Percentiles rank a stretch among this genome's conserved stretches.
Conservation (phyloP, 2,888 invertebrate genomes). For the Acrobasis suavella region DNA sequence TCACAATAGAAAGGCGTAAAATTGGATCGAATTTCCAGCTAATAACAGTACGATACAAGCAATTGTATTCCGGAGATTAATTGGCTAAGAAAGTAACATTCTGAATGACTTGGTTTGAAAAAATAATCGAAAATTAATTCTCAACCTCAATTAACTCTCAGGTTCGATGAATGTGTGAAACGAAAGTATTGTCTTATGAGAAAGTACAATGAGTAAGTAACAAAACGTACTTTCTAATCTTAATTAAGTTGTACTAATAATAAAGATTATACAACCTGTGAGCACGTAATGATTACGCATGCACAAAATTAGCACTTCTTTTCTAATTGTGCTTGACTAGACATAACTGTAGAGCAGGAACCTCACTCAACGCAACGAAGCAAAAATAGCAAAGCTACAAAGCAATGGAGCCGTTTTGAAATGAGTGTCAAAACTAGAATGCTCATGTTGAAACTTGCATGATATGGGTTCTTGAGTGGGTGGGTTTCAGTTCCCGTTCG, state of each 20-base stretch:
- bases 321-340: slow-evolving; percentile 22
- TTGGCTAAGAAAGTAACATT: slow-evolving; percentile 19
- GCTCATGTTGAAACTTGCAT: slow-evolving; percentile 51
- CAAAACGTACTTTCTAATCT: slow-evolving; percentile 28
- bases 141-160: slow-evolving; percentile 33
- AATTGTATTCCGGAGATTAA: slow-evolving; percentile 16
- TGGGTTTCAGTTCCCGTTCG: slow-evolving; percentile 1
- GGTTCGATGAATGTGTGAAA: slow-evolving; percentile 52
- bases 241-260: slow-evolving; percentile 4
- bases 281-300: slow-evolving; percentile 14
- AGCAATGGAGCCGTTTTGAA: background rate
- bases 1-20: slow-evolving; percentile 15
- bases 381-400: too few relatives aligned
- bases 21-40: slow-evolving; percentile 12
- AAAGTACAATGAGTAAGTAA: slow-evolving; percentile 46
- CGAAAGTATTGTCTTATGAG: slow-evolving; percentile 51
- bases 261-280: slow-evolving; percentile 18
- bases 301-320: slow-evolving; percentile 14
- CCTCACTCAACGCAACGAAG: too few relatives aligned
- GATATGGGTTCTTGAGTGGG: slow-evolving; percentile 37
- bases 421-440: slow-evolving; percentile 40
- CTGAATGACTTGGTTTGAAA: slow-evolving; percentile 14
- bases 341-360: slow-evolving; percentile 13
- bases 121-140: slow-evolving; percentile 22
- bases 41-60: slow-evolving; percentile 1